These are phyloP conservation scores for Dendrocincla fuliginosa DNA, from an alignment of 2,797 vertebrate species.

Conservation along the genomic window DNA sequence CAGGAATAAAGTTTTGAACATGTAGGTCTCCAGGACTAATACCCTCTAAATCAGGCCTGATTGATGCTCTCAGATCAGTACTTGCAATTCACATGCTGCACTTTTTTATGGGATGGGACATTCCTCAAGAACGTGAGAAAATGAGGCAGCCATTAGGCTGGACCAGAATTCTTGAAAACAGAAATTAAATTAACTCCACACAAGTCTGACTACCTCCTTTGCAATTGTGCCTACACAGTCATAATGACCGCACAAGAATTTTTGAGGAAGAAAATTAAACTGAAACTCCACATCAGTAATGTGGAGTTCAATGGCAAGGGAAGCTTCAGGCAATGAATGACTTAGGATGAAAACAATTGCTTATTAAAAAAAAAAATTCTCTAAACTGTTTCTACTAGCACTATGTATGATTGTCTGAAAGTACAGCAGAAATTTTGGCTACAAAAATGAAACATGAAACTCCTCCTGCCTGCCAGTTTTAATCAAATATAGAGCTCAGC, in stretches of 20 bases:
- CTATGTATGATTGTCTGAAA: neutral
- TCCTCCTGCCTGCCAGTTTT: constrained; percentile 18
- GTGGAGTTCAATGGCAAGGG: neutral
- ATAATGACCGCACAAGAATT: neutral
- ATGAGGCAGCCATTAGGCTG: neutral
- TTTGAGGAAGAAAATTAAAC: neutral
- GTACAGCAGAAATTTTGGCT: constrained; percentile 19
- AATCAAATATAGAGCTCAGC: constrained; percentile 28
- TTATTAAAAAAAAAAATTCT: neutral
- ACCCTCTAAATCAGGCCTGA: neutral
- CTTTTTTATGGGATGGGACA: neutral
- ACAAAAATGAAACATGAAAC: neutral
- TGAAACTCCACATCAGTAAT: neutral
- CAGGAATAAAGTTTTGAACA: neutral
- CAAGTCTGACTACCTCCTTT: neutral
- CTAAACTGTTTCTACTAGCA: constrained; percentile 4
- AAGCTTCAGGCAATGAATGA: neutral
- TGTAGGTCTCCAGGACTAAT: neutral
- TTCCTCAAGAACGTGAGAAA: neutral
- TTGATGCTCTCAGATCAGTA: neutral
- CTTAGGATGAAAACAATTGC: neutral
- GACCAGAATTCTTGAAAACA: neutral
- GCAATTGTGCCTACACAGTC: neutral
- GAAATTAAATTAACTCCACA: neutral
- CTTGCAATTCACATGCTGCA: neutral